Conservation (phyloP, 2,797 vertebrate genomes). For the Capromys pilorides region DNA sequence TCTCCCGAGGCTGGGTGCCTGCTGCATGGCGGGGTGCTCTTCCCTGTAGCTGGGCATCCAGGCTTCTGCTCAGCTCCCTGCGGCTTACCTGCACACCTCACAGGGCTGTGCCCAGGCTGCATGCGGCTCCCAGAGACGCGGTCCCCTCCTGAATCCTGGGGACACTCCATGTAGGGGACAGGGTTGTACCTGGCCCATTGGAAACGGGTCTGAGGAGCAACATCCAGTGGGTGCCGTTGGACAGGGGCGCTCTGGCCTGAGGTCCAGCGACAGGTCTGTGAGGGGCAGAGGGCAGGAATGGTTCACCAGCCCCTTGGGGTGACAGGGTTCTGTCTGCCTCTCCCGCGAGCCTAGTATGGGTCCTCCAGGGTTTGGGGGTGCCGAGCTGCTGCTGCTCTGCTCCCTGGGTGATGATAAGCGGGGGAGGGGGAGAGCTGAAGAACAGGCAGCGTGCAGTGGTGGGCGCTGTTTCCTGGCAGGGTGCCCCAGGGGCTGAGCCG, state of each 20-base stretch:
- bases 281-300: fast-evolving
- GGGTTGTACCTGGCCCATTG: background rate
- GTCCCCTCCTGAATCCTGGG: conserved; percentile 55
- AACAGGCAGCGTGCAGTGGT: conserved; percentile 86
- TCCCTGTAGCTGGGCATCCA: conserved; percentile 59
- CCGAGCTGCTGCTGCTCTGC: background rate
- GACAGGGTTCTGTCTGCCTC: conserved; percentile 57
- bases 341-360: conserved; percentile 17
- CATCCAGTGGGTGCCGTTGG: conserved; percentile 58
- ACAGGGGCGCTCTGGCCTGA: background rate
- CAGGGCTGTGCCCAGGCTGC: background rate
- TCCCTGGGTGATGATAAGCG: conserved; percentile 81
- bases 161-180: background rate
- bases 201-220: conserved; percentile 43
- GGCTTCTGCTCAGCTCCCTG: background rate
- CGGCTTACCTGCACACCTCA: background rate
- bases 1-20: background rate
- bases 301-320: conserved; percentile 68
- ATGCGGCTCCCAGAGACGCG: background rate
- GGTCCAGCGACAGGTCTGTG: background rate
- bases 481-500: conserved; percentile 70
- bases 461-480: conserved; percentile 85
- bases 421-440: conserved; percentile 84
- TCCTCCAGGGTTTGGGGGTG: background rate
- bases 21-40: background rate